Percentiles rank a stretch among this genome's conserved stretches.
These are phyloP conservation scores for Bombus confusus DNA, from an alignment of 1,140 invertebrate genomes.

Conservation along the genomic window DNA sequence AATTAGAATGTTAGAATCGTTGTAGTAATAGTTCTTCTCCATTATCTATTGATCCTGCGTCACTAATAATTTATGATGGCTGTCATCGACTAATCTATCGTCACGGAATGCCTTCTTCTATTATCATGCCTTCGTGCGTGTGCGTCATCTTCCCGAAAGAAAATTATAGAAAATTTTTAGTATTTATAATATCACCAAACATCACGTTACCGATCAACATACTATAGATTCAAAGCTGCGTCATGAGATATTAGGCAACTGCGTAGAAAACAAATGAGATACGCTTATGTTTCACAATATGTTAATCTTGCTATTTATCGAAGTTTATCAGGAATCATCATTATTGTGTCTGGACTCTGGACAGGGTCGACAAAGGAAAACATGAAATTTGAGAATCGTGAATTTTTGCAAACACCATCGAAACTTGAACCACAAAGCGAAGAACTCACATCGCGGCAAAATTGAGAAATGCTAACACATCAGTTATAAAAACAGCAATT, in stretches of 20 bases:
- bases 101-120: not conserved
- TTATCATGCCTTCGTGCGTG: not conserved
- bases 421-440: not conserved
- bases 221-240: not conserved
- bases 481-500: not conserved
- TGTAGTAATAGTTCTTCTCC: not conserved
- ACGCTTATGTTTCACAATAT: not conserved
- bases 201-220: not conserved
- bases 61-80: conserved; percentile 43
- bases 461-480: not conserved
- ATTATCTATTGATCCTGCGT: conserved; percentile 48
- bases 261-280: not conserved
- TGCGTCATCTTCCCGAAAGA: not conserved
- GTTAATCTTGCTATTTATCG: not conserved
- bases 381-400: conserved; percentile 3
- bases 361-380: not conserved
- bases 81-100: conserved; percentile 41
- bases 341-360: not conserved
- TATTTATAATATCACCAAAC: not conserved
- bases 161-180: not conserved
- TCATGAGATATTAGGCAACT: not conserved
- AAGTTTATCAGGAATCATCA: not conserved
- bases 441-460: not conserved
- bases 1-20: conserved; percentile 12
- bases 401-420: not conserved